These are phyloP conservation scores for Catonia carolina DNA, from an alignment of 2,888 invertebrate genomes.

Conservation along the genomic window DNA sequence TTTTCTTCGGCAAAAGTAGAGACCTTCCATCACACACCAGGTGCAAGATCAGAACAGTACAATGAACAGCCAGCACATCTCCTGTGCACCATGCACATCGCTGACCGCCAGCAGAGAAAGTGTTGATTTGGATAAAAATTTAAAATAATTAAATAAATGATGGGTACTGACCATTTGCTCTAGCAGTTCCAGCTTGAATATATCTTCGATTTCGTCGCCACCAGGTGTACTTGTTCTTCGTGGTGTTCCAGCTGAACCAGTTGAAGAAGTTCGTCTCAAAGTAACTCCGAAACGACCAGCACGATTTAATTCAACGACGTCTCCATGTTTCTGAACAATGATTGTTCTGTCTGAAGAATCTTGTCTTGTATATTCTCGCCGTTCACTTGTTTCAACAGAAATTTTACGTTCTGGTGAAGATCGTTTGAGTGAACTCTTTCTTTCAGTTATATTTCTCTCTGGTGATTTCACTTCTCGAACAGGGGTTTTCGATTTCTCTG, in stretches of 20 bases:
- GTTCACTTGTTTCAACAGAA: constrained; percentile 21
- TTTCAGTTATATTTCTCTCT: constrained; percentile 1
- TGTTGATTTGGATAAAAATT: too few species aligned
- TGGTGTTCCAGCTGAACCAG: constrained; percentile 42
- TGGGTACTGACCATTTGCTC: constrained; percentile 64
- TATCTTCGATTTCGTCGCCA: constrained; percentile 58
- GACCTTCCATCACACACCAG: too few species aligned
- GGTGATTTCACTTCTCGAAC: not conserved
- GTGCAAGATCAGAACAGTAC: too few species aligned
- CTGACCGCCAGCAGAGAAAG: too few species aligned
- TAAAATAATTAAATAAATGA: too few species aligned
- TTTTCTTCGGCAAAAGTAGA: too few species aligned
- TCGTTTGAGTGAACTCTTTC: constrained; percentile 20
- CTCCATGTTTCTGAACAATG: constrained; percentile 30
- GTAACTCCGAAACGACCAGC: constrained; percentile 59
- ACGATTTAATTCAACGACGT: constrained; percentile 22
- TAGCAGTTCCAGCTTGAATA: constrained; percentile 61
- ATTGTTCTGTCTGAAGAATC: constrained; percentile 16
- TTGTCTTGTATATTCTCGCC: constrained; percentile 1
- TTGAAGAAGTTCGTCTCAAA: constrained; percentile 50
- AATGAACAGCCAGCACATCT: too few species aligned
- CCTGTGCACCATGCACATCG: too few species aligned
- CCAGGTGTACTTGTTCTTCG: constrained; percentile 25
- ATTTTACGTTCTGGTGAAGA: constrained; percentile 26
- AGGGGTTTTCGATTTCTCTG: not conserved